Evolutionary conservation across 1,140 invertebrate genomes (phyloP).

Genomic region (Macrostomum lignano): DNA sequence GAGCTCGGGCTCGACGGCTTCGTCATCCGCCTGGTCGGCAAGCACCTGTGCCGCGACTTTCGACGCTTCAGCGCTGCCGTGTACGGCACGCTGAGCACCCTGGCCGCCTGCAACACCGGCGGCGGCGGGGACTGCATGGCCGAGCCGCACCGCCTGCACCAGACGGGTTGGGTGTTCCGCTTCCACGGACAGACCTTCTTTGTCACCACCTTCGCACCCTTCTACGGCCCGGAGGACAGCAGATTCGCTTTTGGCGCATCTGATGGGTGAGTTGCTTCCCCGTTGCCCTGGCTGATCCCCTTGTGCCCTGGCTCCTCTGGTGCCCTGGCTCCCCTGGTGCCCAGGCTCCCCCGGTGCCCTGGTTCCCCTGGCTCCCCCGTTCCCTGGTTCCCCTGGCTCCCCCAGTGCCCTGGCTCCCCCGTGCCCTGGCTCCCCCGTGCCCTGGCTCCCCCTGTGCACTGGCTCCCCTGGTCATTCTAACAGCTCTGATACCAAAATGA

Average conservation of each 20-base stretch:
- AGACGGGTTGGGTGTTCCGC: slow-evolving; percentile 17
- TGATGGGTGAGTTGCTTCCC: too few species aligned
- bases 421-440: too few species aligned
- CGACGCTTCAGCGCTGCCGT: slow-evolving; percentile 14
- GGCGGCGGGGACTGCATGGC: slow-evolving; percentile 12
- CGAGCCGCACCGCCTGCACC: slow-evolving; percentile 11
- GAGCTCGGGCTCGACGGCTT: slow-evolving; percentile 13
- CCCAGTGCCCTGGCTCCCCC: too few species aligned
- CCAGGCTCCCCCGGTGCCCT: too few species aligned
- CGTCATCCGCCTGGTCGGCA: slow-evolving; percentile 12
- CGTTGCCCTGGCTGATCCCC: too few species aligned
- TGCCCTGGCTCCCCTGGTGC: too few species aligned
- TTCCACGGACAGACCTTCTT: slow-evolving; percentile 20
- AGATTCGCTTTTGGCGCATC: slow-evolving; percentile 14
- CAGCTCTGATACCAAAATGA: too few species aligned
- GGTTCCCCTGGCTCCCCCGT: too few species aligned
- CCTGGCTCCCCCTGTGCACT: too few species aligned
- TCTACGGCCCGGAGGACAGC: slow-evolving; percentile 14
- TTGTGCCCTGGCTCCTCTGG: too few species aligned
- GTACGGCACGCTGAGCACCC: slow-evolving; percentile 10
- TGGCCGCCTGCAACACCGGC: slow-evolving; percentile 13
- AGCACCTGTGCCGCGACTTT: slow-evolving; percentile 9
- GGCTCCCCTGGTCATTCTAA: too few species aligned
- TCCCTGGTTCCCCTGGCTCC: too few species aligned
- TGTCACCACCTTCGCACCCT: slow-evolving; percentile 20